These are phyloP conservation scores for Zonitis immaculata DNA, from an alignment of 2,888 invertebrate genomes.

Conservation along the genomic window DNA sequence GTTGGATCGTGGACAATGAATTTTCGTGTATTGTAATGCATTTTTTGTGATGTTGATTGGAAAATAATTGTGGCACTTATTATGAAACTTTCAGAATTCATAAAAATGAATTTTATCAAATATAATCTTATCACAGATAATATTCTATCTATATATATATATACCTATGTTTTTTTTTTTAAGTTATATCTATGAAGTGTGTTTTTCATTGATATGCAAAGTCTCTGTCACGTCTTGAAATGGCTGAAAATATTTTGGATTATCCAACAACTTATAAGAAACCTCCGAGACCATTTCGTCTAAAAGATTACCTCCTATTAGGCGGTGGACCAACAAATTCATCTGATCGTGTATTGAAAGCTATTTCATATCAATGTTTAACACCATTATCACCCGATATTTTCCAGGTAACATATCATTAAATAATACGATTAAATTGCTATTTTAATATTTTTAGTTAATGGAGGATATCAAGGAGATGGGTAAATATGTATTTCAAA, in stretches of 20 bases:
- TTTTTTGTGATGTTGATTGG: too few species aligned
- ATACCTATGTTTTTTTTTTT: too few species aligned
- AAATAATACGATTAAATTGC: background rate
- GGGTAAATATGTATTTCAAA: slow-evolving; percentile 80
- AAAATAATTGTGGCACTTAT: too few species aligned
- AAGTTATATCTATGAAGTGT: too few species aligned
- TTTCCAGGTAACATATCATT: background rate
- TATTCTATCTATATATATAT: too few species aligned
- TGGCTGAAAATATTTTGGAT: background rate
- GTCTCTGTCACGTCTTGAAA: too few species aligned
- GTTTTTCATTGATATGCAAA: too few species aligned
- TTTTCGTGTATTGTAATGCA: too few species aligned
- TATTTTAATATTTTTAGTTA: background rate
- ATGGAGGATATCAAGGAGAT: slow-evolving; percentile 52
- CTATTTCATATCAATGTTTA: slow-evolving; percentile 4
- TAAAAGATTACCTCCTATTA: slow-evolving; percentile 7
- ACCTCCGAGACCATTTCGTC: background rate
- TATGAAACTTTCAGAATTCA: too few species aligned
- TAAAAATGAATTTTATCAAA: too few species aligned
- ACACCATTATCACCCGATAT: slow-evolving; percentile 3
- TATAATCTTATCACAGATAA: too few species aligned
- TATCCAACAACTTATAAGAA: background rate
- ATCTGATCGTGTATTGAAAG: slow-evolving; percentile 5
- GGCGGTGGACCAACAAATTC: slow-evolving; percentile 7
- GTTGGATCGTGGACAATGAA: too few species aligned